Percentiles rank a stretch among this genome's conserved stretches.
Conservation (phyloP, 2,888 invertebrate genomes). For the Drosophila pegasa region DNA sequence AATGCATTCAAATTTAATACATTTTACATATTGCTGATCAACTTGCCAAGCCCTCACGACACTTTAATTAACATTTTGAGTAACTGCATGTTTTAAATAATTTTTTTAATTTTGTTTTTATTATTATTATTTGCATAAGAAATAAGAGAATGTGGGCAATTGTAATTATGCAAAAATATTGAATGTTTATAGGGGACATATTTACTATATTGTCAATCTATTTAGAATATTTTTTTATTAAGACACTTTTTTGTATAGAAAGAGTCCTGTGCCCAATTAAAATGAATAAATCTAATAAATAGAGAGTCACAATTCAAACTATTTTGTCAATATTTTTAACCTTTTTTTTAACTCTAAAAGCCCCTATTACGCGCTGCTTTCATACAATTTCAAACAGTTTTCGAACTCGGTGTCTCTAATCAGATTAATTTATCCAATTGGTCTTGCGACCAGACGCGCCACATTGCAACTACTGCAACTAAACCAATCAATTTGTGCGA, state of each 20-base stretch:
- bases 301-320: neutral
- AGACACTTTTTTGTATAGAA: too few relatives aligned
- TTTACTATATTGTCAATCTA: too few relatives aligned
- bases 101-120: neutral
- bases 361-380: neutral
- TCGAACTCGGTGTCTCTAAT: neutral
- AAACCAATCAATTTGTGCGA: too few relatives aligned
- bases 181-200: too few relatives aligned
- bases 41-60: neutral
- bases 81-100: neutral
- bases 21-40: neutral
- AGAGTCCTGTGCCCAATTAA: too few relatives aligned
- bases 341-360: neutral
- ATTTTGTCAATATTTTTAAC: neutral
- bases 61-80: neutral
- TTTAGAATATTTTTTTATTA: too few relatives aligned
- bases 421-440: neutral
- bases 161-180: too few relatives aligned
- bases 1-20: neutral
- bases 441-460: neutral
- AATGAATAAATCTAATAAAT: neutral
- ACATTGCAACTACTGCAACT: neutral
- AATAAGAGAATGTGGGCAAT: too few relatives aligned
- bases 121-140: neutral
- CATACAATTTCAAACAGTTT: neutral